These are phyloP conservation scores for Diplodus puntazzo DNA, from an alignment of 2,797 vertebrate genomes.

Conservation along the genomic window DNA sequence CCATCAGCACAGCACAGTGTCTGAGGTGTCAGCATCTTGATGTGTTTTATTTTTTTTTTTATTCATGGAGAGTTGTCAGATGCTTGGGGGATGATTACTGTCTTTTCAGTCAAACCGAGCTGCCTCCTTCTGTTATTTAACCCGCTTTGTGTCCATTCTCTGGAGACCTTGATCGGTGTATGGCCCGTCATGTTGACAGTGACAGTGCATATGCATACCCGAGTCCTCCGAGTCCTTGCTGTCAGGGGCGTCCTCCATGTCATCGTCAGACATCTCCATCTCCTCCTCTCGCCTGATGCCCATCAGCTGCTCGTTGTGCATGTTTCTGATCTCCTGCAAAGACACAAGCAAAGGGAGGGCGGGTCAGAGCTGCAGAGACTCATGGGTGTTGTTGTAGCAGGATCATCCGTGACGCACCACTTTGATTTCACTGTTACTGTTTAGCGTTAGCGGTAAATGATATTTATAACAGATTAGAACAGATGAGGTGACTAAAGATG, in stretches of 20 bases:
- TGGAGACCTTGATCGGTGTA: slow-evolving; percentile 37
- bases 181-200: slow-evolving; percentile 42
- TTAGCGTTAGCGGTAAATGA: slow-evolving; percentile 27
- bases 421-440: slow-evolving; percentile 27
- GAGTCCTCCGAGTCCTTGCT: slow-evolving; percentile 91
- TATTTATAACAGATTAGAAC: slow-evolving; percentile 8
- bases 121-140: slow-evolving; percentile 42
- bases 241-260: slow-evolving; percentile 91
- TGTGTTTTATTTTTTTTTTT: slow-evolving; percentile 30
- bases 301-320: slow-evolving; percentile 98
- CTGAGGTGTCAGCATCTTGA: slow-evolving; percentile 37
- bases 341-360: slow-evolving; percentile 18
- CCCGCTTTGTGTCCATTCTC: slow-evolving; percentile 43
- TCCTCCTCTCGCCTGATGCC: slow-evolving; percentile 96
- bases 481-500: slow-evolving; percentile 51
- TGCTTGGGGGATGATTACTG: slow-evolving; percentile 50
- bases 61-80: slow-evolving; percentile 44
- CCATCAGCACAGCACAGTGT: slow-evolving; percentile 28
- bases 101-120: slow-evolving; percentile 53
- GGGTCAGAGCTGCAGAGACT: slow-evolving; percentile 39
- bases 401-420: slow-evolving; percentile 15
- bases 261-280: slow-evolving; percentile 99
- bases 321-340: slow-evolving; percentile 96
- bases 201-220: slow-evolving; percentile 65
- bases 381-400: neutral